A percentile compares a stretch with the other conserved stretches of the same genome.
These are phyloP conservation scores for Odontocolon sp. DNA, from an alignment of 2,888 invertebrate species.

Conservation along the genomic window DNA sequence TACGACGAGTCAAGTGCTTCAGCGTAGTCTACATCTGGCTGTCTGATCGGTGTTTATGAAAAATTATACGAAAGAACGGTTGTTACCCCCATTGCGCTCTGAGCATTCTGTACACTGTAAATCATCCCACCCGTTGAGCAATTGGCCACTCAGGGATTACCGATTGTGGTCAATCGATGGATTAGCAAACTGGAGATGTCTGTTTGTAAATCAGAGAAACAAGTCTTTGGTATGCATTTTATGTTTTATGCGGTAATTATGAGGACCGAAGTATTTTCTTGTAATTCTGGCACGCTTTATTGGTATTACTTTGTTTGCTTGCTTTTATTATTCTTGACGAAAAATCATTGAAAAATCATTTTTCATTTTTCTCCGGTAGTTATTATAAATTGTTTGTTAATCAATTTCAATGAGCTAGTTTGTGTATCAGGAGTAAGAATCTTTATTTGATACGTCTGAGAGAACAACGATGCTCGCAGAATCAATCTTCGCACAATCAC, in stretches of 20 bases:
- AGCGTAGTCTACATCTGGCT: conserved; percentile 75
- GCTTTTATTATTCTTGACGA: no score
- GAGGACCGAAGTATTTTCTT: no score
- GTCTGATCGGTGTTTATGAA: conserved; percentile 79
- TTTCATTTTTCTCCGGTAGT: neutral
- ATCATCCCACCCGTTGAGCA: conserved; percentile 9
- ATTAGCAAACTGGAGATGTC: conserved; percentile 9
- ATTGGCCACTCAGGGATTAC: conserved; percentile 48
- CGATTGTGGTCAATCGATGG: conserved; percentile 35
- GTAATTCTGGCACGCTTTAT: no score
- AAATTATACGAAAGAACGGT: conserved; percentile 70
- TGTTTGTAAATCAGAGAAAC: no score
- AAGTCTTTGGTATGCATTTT: no score
- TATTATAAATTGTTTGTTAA: no score
- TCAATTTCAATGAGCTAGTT: no score
- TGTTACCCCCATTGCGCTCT: neutral
- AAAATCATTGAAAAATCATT: no score
- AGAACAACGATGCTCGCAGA: conserved; percentile 32
- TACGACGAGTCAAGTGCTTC: conserved; percentile 75
- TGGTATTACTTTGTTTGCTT: no score
- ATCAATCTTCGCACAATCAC: conserved; percentile 16
- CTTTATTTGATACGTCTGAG: conserved; percentile 42
- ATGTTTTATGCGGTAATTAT: no score
- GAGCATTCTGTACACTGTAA: conserved; percentile 3
- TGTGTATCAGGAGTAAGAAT: neutral